phyloP scores from a whole-genome alignment of 2,888 invertebrate species.

The Alsophila aescularia region DNA sequence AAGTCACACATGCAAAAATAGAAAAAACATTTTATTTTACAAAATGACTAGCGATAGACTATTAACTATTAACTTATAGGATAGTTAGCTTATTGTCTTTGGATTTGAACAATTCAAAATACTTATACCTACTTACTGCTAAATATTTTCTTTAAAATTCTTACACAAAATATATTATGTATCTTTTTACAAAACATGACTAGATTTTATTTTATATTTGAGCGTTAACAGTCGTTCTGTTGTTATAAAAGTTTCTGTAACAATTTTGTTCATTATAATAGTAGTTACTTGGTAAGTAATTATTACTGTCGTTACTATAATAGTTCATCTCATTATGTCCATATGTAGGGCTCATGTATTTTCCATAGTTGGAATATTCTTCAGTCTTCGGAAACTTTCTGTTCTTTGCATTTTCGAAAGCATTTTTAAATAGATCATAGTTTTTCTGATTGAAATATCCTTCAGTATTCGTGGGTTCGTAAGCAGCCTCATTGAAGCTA shows the following conservation, averaged over 20 bases:
- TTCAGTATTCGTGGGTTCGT: conserved; percentile 47
- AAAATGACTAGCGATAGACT: conserved; percentile 73
- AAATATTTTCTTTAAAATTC: conserved; percentile 14
- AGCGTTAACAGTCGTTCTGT: conserved; percentile 68
- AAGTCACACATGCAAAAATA: conserved; percentile 46
- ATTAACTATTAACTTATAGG: conserved; percentile 51
- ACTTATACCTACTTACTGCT: neutral
- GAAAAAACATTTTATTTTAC: conserved; percentile 50
- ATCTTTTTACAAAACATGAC: conserved; percentile 39
- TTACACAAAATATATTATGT: conserved; percentile 23
- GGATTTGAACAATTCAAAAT: conserved; percentile 36
- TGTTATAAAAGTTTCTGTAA: conserved; percentile 68
- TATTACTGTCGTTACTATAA: conserved; percentile 54
- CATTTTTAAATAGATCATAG: conserved; percentile 84
- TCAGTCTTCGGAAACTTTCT: conserved; percentile 60
- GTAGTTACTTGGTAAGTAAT: conserved; percentile 62
- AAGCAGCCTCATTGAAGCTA: conserved; percentile 48
- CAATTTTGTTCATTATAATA: conserved; percentile 73
- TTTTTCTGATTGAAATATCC: conserved; percentile 80
- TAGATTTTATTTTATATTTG: conserved; percentile 61
- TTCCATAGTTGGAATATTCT: conserved; percentile 51
- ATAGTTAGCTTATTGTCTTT: conserved; percentile 63
- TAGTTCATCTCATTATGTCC: conserved; percentile 61
- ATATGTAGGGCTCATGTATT: conserved; percentile 55
- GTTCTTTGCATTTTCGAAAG: conserved; percentile 80